Percentiles rank a stretch among this genome's conserved stretches.
phyloP scores from a whole-genome alignment of 2,113 vertebrate species.

The Cyanoramphus novaezelandiae region DNA sequence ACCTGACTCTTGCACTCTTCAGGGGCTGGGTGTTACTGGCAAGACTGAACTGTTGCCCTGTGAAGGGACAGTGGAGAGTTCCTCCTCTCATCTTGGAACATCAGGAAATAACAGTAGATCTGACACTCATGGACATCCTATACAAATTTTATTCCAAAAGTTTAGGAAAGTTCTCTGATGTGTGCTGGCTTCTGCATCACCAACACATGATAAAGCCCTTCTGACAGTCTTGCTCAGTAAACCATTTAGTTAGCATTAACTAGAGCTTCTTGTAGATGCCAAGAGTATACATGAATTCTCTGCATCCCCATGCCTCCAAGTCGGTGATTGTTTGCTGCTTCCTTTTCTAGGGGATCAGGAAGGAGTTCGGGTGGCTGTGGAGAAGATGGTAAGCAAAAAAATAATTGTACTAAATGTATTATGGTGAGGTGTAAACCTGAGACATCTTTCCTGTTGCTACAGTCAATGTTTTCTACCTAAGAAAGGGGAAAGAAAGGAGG shows the following conservation, averaged over 20 bases:
- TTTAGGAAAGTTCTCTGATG: neutral
- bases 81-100: neutral
- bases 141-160: neutral
- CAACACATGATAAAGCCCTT: neutral
- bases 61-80: neutral
- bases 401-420: neutral
- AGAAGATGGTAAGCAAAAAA: constrained; percentile 62
- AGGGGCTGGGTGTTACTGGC: neutral
- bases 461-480: neutral
- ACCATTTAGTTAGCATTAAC: neutral
- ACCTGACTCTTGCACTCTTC: neutral
- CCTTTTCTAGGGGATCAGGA: constrained; percentile 20
- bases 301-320: neutral
- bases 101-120: neutral
- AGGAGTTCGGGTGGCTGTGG: neutral
- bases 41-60: neutral
- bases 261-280: neutral
- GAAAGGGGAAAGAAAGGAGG: neutral
- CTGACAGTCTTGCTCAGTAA: neutral
- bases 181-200: neutral
- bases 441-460: neutral
- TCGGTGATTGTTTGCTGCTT: neutral
- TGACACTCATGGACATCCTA: neutral
- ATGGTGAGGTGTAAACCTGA: neutral
- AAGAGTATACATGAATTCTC: neutral